These are phyloP conservation scores for Paracentrotus lividus DNA, from an alignment of 53 echinoderm and acorn worm species.

Conservation along the genomic window DNA sequence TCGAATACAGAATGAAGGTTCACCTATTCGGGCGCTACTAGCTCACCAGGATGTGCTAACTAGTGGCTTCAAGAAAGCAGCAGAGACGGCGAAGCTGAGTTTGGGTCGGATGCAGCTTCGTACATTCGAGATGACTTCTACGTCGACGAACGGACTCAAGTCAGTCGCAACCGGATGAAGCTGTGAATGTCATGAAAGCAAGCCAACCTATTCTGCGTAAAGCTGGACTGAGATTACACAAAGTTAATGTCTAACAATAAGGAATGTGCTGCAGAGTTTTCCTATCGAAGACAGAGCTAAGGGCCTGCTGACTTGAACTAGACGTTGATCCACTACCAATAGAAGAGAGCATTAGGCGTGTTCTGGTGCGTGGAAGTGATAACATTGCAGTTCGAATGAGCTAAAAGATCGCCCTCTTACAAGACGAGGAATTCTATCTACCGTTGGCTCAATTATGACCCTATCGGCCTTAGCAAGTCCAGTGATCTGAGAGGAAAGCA, in stretches of 20 bases:
- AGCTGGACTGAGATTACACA: constrained; percentile 75
- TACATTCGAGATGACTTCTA: constrained; percentile 69
- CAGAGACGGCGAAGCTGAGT: constrained; percentile 64
- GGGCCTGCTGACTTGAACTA: neutral
- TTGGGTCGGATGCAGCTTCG: constrained; percentile 57
- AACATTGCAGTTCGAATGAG: constrained; percentile 56
- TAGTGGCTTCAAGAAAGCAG: constrained; percentile 74
- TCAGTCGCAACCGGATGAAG: constrained; percentile 5
- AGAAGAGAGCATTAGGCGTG: constrained; percentile 71
- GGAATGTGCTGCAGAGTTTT: constrained; percentile 62
- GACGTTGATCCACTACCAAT: constrained; percentile 40
- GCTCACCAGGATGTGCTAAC: constrained; percentile 31
- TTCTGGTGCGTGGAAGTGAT: constrained; percentile 65
- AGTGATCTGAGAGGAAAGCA: constrained; percentile 68
- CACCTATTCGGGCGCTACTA: constrained; percentile 79
- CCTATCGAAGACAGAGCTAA: constrained; percentile 53
- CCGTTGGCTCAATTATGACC: constrained; percentile 74
- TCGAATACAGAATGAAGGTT: constrained; percentile 73
- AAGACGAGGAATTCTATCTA: constrained; percentile 69
- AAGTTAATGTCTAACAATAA: constrained; percentile 66
- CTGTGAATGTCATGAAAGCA: neutral
- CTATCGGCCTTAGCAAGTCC: constrained; percentile 62
- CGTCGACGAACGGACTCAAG: constrained; percentile 66
- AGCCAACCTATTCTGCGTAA: constrained; percentile 47
- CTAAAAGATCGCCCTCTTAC: constrained; percentile 41